These are phyloP conservation scores for Drosophila macrospina DNA, from an alignment of 2,888 invertebrate species.

Conservation along the genomic window DNA sequence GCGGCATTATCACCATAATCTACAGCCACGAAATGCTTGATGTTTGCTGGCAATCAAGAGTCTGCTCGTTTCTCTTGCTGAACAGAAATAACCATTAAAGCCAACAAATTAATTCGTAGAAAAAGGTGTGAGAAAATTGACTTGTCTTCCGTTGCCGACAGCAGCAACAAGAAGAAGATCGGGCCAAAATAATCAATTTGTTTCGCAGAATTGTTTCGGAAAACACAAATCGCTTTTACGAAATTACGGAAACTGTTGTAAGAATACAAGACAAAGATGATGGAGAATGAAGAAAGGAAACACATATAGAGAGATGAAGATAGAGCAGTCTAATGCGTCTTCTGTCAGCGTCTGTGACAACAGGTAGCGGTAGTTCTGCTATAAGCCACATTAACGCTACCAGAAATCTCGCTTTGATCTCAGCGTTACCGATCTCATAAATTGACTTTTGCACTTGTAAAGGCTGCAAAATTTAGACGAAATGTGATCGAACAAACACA, in stretches of 20 bases:
- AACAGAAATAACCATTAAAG: conserved; percentile 52
- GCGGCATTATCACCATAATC: conserved; percentile 18
- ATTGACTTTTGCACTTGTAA: conserved; percentile 75
- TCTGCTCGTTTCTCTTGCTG: conserved; percentile 23
- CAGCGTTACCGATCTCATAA: conserved; percentile 14
- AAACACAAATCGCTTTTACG: conserved; percentile 67
- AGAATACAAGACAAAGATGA: conserved; percentile 20
- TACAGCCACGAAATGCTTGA: not conserved
- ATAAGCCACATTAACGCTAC: conserved; percentile 57
- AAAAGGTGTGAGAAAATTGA: conserved; percentile 80
- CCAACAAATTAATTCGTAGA: conserved; percentile 77
- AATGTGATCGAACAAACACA: too few species aligned
- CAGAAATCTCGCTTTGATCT: conserved; percentile 71
- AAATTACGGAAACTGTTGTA: conserved; percentile 78
- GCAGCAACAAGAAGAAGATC: conserved; percentile 9
- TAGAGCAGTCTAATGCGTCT: conserved; percentile 30
- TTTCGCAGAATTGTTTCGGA: conserved; percentile 71
- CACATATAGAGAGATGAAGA: not conserved
- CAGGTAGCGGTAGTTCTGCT: conserved; percentile 64
- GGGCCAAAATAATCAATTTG: conserved; percentile 74
- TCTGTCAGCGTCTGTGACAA: conserved; percentile 42
- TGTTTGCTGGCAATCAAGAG: conserved; percentile 21
- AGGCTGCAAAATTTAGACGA: conserved; percentile 21
- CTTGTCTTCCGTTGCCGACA: conserved; percentile 68
- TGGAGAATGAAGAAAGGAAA: conserved; percentile 6